Percentiles rank a stretch among this genome's conserved stretches.
These are phyloP conservation scores for Dicyrtomina minuta DNA, from an alignment of 2,888 invertebrate species.

Conservation along the genomic window DNA sequence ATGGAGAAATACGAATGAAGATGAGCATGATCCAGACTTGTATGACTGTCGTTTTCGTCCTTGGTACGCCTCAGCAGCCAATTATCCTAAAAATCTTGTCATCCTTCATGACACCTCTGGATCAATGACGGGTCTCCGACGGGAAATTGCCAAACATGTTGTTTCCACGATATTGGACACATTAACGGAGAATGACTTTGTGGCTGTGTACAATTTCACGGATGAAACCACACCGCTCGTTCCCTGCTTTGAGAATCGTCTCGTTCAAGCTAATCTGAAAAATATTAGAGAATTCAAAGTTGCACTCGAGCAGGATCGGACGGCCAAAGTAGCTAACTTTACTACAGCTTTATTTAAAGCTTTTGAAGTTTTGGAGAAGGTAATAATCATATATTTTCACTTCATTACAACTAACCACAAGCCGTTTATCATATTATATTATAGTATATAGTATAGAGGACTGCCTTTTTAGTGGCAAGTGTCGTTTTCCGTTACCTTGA, in stretches of 20 bases:
- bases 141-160: constrained; percentile 88
- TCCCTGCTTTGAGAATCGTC: constrained; percentile 77
- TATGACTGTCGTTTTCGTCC: constrained; percentile 90
- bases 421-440: too few relatives aligned
- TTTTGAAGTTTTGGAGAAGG: constrained; percentile 75
- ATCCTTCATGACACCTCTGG: constrained; percentile 94
- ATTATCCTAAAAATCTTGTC: constrained; percentile 95
- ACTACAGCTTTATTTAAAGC: constrained; percentile 78
- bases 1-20: constrained; percentile 65
- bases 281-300: constrained; percentile 77
- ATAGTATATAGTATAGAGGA: too few relatives aligned
- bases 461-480: too few relatives aligned
- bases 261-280: constrained; percentile 87
- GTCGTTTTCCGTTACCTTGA: too few relatives aligned
- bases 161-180: constrained; percentile 87
- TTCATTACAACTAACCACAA: too few relatives aligned
- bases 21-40: constrained; percentile 65
- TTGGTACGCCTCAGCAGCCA: constrained; percentile 97
- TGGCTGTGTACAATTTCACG: constrained; percentile 84
- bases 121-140: constrained; percentile 62
- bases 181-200: constrained; percentile 95
- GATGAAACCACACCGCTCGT: constrained; percentile 73
- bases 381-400: constrained; percentile 54
- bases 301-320: constrained; percentile 67
- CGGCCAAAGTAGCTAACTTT: constrained; percentile 81